Base-by-base conservation (phyloP, 2,888 invertebrate species). In the Agelastica alni region DNA sequence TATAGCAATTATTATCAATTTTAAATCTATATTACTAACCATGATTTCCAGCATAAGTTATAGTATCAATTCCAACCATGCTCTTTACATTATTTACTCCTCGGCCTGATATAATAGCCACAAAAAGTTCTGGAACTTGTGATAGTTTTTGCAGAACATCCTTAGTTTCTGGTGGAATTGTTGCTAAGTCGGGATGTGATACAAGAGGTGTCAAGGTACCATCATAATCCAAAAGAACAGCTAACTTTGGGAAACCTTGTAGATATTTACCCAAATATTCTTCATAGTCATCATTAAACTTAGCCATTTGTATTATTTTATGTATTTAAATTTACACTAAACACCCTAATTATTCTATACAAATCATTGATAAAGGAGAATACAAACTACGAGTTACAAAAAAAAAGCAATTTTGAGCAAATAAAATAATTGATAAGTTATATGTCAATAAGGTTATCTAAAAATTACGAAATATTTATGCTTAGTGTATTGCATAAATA, bases 21-120 rank as follows among this genome's bases (percentile, higher is more conserved):
- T n/a, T n/a, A n/a, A n/a, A n/a, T n/a, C n/a, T n/a, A n/a, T n/a
- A n/a, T n/a, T 32, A 39, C 37, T 39, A 32, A 41, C 93, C 93
- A 70, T 93, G 93, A 76, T 89, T 92, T 22, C 93, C 93, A 1
- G 93, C 93, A 71, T 93, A 93, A 0, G 92, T 92, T 53, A 93
- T 90, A 57, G 89, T 89, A 62, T 91, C 89, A 56, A 93, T 91
- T 12, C 92, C 93, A 36, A 93, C 93, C 92, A 92, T 91, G 62
- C 88, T 82, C 71, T 90, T 92, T 1, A 93, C 92, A 73, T 92
- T 92, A 63, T 90, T 85, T 3, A 92, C 91, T 69, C 88, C 90
- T 58, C 93, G 80, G 3, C 93, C 93, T 0, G 92, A 93, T 45
- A 93, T 85, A 63, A 93, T 86, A 13, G 92, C 90, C 59, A 93